A percentile compares a stretch with the other conserved stretches of the same genome.
Conservation (phyloP, 2,113 vertebrate species). For the Chascanopsetta lugubris region DNA sequence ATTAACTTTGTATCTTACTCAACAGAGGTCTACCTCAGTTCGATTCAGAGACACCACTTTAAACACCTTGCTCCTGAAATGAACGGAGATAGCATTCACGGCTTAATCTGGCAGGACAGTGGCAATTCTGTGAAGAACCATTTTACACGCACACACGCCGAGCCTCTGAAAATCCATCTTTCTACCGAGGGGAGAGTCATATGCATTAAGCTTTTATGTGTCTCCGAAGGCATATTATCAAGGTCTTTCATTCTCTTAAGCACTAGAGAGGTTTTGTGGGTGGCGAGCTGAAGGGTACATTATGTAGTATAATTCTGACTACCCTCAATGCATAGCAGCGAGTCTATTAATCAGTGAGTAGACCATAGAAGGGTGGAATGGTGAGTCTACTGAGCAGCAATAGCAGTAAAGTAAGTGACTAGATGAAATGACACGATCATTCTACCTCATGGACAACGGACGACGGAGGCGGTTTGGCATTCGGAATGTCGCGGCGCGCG, state of each 20-base stretch:
- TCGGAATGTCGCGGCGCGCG: constrained; percentile 21
- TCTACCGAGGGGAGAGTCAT: constrained; percentile 14
- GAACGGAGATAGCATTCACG: constrained; percentile 14
- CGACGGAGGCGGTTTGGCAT: constrained; percentile 20
- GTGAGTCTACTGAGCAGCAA: background rate
- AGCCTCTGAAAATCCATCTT: constrained; percentile 28
- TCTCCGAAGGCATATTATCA: constrained; percentile 35
- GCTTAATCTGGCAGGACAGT: constrained; percentile 17
- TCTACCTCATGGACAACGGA: background rate
- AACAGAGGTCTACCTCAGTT: background rate
- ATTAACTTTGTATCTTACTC: background rate
- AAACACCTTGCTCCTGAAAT: background rate
- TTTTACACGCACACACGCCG: constrained; percentile 23
- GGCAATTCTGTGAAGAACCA: constrained; percentile 9
- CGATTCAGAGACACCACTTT: constrained; percentile 6
- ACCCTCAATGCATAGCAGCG: constrained; percentile 5
- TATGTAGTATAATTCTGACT: constrained; percentile 35
- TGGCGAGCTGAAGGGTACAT: constrained; percentile 2
- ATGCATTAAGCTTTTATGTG: constrained; percentile 23
- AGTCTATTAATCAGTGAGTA: constrained; percentile 19
- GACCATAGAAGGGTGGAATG: constrained; percentile 17
- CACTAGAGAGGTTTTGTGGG: constrained; percentile 28
- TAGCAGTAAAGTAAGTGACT: background rate
- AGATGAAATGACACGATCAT: background rate
- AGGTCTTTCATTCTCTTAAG: constrained; percentile 29